Percentiles rank a stretch among this genome's conserved stretches.
These are phyloP conservation scores for Pandion haliaetus DNA, from an alignment of 2,113 vertebrate species.

Conservation along the genomic window DNA sequence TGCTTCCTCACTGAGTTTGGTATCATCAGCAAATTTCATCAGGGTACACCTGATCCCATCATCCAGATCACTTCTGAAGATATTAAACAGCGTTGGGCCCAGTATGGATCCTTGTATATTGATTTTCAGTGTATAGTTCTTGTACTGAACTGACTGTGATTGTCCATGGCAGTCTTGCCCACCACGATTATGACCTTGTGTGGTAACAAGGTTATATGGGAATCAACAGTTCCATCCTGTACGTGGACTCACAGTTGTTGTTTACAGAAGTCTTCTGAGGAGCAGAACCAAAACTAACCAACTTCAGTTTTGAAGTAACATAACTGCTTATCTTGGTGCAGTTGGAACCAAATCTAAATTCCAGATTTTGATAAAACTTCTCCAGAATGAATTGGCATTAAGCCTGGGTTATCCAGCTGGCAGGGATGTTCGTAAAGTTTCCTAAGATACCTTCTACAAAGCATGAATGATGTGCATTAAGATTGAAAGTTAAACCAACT, in stretches of 20 bases:
- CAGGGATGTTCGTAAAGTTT: background rate
- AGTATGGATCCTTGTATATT: too few relatives aligned
- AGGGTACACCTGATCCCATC: too few relatives aligned
- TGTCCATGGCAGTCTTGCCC: background rate
- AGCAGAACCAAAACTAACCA: background rate
- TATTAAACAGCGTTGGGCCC: too few relatives aligned
- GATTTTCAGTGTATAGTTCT: background rate
- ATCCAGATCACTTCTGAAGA: too few relatives aligned
- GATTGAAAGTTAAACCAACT: background rate
- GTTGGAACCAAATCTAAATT: background rate
- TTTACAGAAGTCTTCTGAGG: background rate
- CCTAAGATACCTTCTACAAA: background rate
- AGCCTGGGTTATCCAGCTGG: background rate
- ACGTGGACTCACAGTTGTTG: background rate
- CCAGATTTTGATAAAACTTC: background rate
- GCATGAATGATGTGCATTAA: too few relatives aligned
- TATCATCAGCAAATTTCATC: too few relatives aligned
- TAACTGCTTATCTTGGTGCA: background rate
- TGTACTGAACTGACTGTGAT: background rate
- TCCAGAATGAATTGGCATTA: background rate
- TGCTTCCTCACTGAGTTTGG: too few relatives aligned
- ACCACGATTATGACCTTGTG: too few relatives aligned
- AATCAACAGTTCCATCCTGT: background rate
- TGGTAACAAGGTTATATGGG: background rate
- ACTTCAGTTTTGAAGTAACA: too few relatives aligned